These are phyloP conservation scores for Neosalanx taihuensis DNA, from an alignment of 2,797 vertebrate species.

Conservation along the genomic window DNA sequence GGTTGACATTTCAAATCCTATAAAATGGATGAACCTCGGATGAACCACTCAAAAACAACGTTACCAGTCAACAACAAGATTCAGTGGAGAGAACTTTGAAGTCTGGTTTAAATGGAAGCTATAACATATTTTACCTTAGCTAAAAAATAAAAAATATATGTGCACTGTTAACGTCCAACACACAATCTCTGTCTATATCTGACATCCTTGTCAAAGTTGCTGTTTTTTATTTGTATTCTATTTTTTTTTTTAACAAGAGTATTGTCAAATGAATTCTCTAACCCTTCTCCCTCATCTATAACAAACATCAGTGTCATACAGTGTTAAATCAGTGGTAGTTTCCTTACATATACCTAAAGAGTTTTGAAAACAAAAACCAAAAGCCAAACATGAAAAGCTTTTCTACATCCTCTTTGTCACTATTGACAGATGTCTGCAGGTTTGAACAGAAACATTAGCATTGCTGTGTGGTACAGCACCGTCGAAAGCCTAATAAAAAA, in stretches of 20 bases:
- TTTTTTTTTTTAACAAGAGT: not conserved
- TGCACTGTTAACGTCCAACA: slow-evolving; percentile 72
- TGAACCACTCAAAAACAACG: slow-evolving; percentile 50
- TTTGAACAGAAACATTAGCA: slow-evolving; percentile 26
- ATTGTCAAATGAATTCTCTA: slow-evolving; percentile 22
- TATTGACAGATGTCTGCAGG: slow-evolving; percentile 40
- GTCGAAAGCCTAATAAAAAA: slow-evolving; percentile 31
- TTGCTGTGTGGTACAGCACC: slow-evolving; percentile 28
- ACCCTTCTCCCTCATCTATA: slow-evolving; percentile 15
- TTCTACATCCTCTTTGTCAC: slow-evolving; percentile 45
- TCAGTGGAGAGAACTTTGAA: slow-evolving; percentile 66
- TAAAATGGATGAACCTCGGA: slow-evolving; percentile 51
- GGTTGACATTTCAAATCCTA: not conserved
- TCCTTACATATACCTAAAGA: slow-evolving; percentile 38
- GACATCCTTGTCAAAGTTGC: slow-evolving; percentile 58
- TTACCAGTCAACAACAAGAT: slow-evolving; percentile 68
- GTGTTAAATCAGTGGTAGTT: slow-evolving; percentile 60
- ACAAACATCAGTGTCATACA: slow-evolving; percentile 66
- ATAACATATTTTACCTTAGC: slow-evolving; percentile 74
- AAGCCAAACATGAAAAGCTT: slow-evolving; percentile 32
- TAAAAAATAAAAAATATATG: slow-evolving; percentile 69
- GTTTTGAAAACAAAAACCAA: slow-evolving; percentile 30
- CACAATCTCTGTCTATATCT: slow-evolving; percentile 68
- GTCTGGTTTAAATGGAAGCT: slow-evolving; percentile 71
- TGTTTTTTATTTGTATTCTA: slow-evolving; percentile 54